These are phyloP conservation scores for Hyaena hyaena DNA, from an alignment of 2,113 vertebrate genomes.

Conservation along the genomic window DNA sequence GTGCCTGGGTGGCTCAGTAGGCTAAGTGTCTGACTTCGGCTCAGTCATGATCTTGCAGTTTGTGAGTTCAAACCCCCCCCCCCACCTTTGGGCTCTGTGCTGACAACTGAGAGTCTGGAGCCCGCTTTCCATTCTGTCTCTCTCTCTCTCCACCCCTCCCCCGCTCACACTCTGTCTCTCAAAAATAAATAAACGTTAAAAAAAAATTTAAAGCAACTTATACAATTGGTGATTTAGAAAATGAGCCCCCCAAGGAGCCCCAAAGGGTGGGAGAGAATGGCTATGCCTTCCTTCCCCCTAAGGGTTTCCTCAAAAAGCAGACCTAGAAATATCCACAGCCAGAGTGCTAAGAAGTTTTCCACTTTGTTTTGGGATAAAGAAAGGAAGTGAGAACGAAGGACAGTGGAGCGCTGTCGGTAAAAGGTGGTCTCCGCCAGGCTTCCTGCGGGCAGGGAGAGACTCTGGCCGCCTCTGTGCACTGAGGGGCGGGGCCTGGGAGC, in stretches of 20 bases:
- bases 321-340: background rate
- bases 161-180: background rate
- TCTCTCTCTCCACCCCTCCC: background rate
- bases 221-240: background rate
- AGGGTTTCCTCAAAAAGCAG: background rate
- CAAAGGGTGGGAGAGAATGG: background rate
- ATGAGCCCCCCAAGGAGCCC: background rate
- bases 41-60: too few relatives aligned
- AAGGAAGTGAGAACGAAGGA: background rate
- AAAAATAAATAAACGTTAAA: background rate
- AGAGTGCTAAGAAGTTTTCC: background rate
- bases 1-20: background rate
- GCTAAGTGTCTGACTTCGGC: too few relatives aligned
- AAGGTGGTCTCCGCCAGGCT: background rate
- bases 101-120: too few relatives aligned
- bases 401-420: rapidly evolving
- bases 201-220: background rate
- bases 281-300: background rate
- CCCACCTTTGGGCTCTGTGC: too few relatives aligned
- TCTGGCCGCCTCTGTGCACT: background rate
- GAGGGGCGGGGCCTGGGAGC: too few relatives aligned
- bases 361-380: background rate
- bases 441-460: background rate
- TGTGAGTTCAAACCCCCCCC: too few relatives aligned
- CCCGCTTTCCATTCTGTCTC: background rate